Percentiles rank a stretch among this genome's conserved stretches.
Conservation (phyloP, 2,113 vertebrate genomes). For the Microtus oregoni region DNA sequence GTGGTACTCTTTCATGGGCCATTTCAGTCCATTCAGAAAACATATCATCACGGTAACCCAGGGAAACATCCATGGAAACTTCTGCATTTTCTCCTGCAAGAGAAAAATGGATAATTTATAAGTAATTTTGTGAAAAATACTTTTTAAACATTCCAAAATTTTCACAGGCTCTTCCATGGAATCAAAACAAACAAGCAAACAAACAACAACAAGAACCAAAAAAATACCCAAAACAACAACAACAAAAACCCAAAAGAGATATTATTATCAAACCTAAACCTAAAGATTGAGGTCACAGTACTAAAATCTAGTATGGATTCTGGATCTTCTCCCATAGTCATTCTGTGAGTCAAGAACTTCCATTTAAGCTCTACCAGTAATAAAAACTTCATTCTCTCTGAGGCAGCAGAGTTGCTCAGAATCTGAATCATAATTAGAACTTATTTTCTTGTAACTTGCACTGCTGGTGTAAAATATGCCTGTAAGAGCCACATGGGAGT, state of each 20-base stretch:
- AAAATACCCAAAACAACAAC: too few species aligned
- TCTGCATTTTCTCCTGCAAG: constrained; percentile 91
- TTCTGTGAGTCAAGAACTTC: not conserved
- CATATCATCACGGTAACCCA: constrained; percentile 94
- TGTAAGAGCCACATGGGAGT: not conserved
- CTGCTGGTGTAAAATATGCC: not conserved
- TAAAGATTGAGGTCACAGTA: not conserved
- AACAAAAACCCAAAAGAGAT: not conserved
- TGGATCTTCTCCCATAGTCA: not conserved
- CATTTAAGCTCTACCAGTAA: not conserved
- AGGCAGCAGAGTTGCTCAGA: not conserved
- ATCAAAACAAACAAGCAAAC: not conserved
- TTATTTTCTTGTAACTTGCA: not conserved
- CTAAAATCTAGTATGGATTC: not conserved
- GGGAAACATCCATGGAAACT: constrained; percentile 92
- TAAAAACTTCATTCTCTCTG: not conserved
- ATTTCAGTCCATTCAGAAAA: constrained; percentile 94
- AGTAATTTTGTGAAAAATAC: not conserved
- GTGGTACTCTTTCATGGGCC: constrained; percentile 93
- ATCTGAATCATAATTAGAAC: not conserved
- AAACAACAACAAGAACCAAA: too few species aligned
- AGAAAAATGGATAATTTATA: constrained; percentile 44
- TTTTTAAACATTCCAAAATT: not conserved
- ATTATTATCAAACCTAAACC: not conserved
- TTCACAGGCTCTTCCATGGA: not conserved